Percentiles rank a stretch among this genome's conserved stretches.
Evolutionary conservation across 2,888 invertebrate species (phyloP).

Genomic region (Lathronympha strigana): DNA sequence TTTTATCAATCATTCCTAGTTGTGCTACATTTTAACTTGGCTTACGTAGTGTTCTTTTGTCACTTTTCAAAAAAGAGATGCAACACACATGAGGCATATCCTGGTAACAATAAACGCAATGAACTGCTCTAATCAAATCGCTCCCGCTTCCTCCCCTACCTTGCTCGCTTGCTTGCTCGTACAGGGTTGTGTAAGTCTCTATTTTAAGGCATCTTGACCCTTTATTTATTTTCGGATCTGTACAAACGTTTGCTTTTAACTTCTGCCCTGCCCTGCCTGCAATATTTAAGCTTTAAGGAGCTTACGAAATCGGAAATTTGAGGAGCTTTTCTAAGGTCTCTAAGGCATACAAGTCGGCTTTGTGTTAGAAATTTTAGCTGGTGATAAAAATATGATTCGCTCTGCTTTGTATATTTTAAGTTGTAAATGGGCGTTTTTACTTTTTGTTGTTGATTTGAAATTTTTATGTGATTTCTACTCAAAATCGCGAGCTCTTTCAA

Average conservation of each 20-base stretch:
- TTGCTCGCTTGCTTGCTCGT: conserved; percentile 4
- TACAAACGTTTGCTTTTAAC: conserved; percentile 33
- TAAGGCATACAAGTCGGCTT: conserved; percentile 11
- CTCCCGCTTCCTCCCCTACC: conserved; percentile 2
- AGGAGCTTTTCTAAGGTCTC: conserved; percentile 7
- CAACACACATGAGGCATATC: no score
- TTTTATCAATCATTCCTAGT: no score
- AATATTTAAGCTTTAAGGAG: conserved; percentile 32
- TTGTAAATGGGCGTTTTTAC: no score
- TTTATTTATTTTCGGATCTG: conserved; percentile 32
- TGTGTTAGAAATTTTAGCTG: not conserved
- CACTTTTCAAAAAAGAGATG: no score
- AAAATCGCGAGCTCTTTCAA: no score
- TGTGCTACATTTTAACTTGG: no score
- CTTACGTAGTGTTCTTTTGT: no score
- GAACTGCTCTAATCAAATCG: not conserved
- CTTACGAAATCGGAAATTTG: conserved; percentile 20
- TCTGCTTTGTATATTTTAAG: not conserved
- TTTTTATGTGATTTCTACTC: no score
- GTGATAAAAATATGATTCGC: not conserved
- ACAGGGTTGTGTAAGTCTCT: conserved; percentile 30
- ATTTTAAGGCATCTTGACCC: conserved; percentile 34
- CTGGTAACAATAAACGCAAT: no score
- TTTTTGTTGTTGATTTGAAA: no score
- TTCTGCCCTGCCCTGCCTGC: no score